These are phyloP conservation scores for Martes flavigula DNA, from an alignment of 2,797 vertebrate species.

Conservation along the genomic window DNA sequence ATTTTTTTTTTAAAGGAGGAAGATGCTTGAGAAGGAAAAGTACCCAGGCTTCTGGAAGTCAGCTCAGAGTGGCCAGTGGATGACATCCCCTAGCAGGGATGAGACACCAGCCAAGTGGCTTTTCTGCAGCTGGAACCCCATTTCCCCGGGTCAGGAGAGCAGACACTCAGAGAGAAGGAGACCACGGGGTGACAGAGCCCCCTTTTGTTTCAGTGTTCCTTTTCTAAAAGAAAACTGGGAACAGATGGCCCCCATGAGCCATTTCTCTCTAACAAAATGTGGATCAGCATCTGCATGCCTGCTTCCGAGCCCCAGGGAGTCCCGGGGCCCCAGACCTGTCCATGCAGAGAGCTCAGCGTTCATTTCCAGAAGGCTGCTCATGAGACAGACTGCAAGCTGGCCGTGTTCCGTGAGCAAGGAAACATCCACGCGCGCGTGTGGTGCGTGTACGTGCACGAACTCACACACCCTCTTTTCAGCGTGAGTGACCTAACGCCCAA, in stretches of 20 bases:
- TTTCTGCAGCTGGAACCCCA: background rate
- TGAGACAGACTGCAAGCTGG: background rate
- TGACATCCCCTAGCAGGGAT: background rate
- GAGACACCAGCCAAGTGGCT: background rate
- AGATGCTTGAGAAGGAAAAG: background rate
- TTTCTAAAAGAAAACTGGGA: background rate
- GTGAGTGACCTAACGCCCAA: too few relatives aligned
- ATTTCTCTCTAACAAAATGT: background rate
- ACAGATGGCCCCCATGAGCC: background rate
- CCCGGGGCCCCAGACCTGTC: background rate
- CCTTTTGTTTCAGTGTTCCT: background rate
- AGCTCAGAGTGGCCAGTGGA: background rate
- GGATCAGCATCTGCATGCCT: background rate
- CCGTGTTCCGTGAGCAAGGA: background rate
- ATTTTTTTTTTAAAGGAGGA: background rate
- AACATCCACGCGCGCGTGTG: rapidly evolving
- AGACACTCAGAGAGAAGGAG: background rate
- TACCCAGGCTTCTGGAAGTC: background rate
- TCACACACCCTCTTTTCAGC: background rate
- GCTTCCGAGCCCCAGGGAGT: background rate
- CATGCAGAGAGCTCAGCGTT: background rate
- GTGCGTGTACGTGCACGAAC: rapidly evolving
- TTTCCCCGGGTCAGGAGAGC: background rate
- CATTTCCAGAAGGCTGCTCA: background rate
- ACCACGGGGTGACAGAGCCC: background rate